A percentile compares a stretch with the other conserved stretches of the same genome.
Conservation (phyloP, 2,113 vertebrate species). For the Heterotis niloticus region DNA sequence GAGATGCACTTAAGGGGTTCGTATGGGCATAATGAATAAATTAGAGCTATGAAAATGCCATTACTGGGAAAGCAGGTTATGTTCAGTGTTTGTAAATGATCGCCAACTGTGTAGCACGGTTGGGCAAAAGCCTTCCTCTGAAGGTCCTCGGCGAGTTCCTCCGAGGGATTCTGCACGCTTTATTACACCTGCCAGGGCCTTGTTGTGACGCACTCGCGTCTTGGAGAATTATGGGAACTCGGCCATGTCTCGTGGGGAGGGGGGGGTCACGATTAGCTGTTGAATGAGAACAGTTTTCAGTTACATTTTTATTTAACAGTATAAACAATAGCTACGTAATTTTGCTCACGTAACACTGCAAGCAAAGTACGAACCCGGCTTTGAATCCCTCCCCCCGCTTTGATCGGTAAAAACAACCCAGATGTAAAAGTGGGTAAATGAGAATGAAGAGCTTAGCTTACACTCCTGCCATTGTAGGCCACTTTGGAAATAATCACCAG, state of each 20-base stretch:
- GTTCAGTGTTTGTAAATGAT: slow-evolving; percentile 25
- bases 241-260: not conserved
- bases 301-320: too few species aligned
- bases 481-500: too few species aligned
- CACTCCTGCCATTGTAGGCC: too few species aligned
- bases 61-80: slow-evolving; percentile 7
- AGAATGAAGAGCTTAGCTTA: too few species aligned
- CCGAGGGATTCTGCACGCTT: slow-evolving; percentile 13
- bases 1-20: slow-evolving; percentile 36
- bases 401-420: too few species aligned
- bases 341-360: too few species aligned
- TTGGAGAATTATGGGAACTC: not conserved
- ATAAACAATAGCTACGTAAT: too few species aligned
- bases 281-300: too few species aligned
- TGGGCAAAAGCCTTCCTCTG: not conserved
- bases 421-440: too few species aligned
- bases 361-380: too few species aligned
- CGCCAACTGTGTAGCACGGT: not conserved
- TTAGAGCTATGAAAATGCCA: slow-evolving; percentile 33
- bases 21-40: slow-evolving; percentile 30
- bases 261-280: not conserved
- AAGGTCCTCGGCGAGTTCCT: not conserved
- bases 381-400: too few species aligned
- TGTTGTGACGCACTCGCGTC: not conserved
- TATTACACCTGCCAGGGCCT: slow-evolving; percentile 12